Conservation (phyloP, 2,113 vertebrate genomes). For the Rhea americana region DNA sequence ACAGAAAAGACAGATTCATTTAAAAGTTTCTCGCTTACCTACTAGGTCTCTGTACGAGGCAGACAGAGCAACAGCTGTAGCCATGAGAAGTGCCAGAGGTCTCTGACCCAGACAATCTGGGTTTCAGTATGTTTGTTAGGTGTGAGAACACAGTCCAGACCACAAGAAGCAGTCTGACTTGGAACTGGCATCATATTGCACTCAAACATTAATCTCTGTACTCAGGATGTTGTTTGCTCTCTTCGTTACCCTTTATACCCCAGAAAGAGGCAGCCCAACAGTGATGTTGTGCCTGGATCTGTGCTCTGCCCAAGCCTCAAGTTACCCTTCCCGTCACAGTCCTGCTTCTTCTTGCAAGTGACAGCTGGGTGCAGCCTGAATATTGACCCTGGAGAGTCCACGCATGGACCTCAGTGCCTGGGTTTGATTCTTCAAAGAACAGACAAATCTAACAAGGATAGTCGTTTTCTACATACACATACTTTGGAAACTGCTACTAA, state of each 20-base stretch:
- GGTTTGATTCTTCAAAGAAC: neutral
- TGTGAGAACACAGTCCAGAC: neutral
- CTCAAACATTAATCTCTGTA: neutral
- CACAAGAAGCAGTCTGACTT: neutral
- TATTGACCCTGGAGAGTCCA: neutral
- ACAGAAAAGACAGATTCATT: neutral
- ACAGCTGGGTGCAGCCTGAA: neutral
- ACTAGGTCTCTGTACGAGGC: neutral
- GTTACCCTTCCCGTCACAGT: neutral
- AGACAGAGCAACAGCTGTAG: neutral
- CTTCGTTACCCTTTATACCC: neutral
- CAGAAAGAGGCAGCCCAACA: neutral
- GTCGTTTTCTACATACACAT: neutral
- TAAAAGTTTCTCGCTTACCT: neutral
- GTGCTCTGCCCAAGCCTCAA: neutral
- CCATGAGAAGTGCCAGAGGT: neutral
- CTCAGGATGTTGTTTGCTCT: neutral
- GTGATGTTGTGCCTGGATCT: neutral
- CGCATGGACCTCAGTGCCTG: neutral
- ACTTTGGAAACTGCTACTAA: neutral
- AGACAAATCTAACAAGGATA: neutral
- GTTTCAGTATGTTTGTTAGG: neutral
- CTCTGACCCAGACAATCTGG: neutral
- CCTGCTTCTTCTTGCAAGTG: rapidly evolving
- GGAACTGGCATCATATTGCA: neutral